phyloP scores from a whole-genome alignment of 2,113 vertebrate species.

The Rhagologus leucostigma region DNA sequence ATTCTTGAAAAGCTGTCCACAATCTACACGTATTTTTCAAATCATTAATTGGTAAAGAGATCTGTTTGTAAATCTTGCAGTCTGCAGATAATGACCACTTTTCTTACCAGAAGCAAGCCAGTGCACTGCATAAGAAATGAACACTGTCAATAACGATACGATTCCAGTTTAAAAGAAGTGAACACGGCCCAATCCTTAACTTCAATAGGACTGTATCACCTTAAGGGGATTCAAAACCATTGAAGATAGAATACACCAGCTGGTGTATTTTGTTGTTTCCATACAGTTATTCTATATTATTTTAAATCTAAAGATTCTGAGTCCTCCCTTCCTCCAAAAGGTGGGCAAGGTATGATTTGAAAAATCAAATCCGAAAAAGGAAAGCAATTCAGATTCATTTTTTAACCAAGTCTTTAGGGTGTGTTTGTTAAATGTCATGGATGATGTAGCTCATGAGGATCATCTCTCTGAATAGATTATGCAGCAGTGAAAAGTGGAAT shows the following conservation, averaged over 20 bases:
- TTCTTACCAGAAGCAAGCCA: not conserved
- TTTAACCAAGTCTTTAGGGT: not conserved
- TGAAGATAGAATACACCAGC: not conserved
- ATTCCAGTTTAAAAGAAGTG: not conserved
- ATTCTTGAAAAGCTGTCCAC: not conserved
- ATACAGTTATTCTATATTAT: not conserved
- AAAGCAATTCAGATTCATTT: not conserved
- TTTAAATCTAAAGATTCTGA: not conserved
- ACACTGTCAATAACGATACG: rapidly evolving
- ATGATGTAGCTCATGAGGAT: not conserved
- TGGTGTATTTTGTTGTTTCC: not conserved
- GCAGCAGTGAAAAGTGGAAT: not conserved
- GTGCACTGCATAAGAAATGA: not conserved
- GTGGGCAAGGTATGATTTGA: not conserved
- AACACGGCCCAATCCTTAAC: rapidly evolving
- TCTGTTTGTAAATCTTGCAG: not conserved
- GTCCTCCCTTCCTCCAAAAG: not conserved
- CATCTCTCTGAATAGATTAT: not conserved
- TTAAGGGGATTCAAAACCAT: not conserved
- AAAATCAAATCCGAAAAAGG: not conserved
- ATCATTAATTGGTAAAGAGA: not conserved
- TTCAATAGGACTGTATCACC: not conserved
- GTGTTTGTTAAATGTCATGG: not conserved
- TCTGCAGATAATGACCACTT: not conserved
- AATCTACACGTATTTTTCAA: not conserved